Evolutionary conservation across 2,888 invertebrate genomes (phyloP), one percentile per base, ranked within the genome.

Genomic region (Teleogryllus oceanicus): DNA sequence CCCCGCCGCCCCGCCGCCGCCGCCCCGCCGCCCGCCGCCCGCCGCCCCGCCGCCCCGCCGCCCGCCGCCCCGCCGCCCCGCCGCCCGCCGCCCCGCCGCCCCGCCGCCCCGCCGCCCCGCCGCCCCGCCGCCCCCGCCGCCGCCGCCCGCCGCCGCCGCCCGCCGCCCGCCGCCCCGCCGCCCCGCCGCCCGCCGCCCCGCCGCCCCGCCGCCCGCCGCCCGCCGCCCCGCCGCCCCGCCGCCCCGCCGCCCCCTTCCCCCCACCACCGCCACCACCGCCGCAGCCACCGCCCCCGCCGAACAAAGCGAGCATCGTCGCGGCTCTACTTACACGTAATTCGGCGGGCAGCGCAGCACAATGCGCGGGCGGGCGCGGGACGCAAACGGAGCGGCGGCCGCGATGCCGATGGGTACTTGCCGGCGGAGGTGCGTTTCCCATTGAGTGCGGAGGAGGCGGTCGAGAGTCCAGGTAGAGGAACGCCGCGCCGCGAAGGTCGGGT

Each of bases 261-360:
- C 24, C 24, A 2, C 24, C 3, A 2, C 24, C 2, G 24, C 24
- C 24, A 24, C 2, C 3, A 3, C 24, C 24, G 24, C 1, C 3
- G 24, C 37, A 8, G 37, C 37, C 8, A 0, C 8, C 37, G 16
- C 16, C 16, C 2, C 62, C 16, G n/a, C 13, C 62, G 16, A 62
- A 62, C 62, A 62, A 62, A 62, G 62, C 62, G 62, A 62, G 62
- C 62, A 13, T 62, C 62, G n/a, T 16, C 13, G 62, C 62, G 62
- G 62, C 62, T 62, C 62, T 62, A 62, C 62, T 62, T 62, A 62
- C 16, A 62, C 62, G 62, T 62, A 62, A 62, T 62, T 62, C 62
- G 16, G 1, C 16, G 62, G 62, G 62, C 16, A 62, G 4, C 62
- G 16, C 16, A 12, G 62, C n/a, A 62, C 62, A 62, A 62, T 62